Base-by-base conservation (phyloP, 2,113 vertebrate genomes). In the Prunella fulvescens region DNA sequence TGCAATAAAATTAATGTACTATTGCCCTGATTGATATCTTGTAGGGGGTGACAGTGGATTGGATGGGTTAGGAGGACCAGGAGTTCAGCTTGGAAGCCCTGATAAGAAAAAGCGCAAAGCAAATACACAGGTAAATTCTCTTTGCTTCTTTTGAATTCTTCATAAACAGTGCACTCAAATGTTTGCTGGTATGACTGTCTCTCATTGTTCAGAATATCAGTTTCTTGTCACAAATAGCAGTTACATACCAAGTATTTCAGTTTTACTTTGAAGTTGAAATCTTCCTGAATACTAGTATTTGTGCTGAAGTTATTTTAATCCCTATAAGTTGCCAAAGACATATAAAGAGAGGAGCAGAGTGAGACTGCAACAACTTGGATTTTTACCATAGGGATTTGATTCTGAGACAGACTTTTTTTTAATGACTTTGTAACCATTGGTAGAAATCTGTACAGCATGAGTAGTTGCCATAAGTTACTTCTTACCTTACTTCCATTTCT, bases 31-130 rank as follows among this genome's bases (percentile, higher is more conserved):
- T 97, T 97, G 83, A 42, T 91, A 86, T 92, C 93, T 98, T 97
- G 40, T 90, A 98, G 98, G 98, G 97, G 98, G 97, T 96, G 98
- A 98, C 81, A 97, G 98, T 96, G 98, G 98, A 97, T 98, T 98
- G 97, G 98, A 98, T 91, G 98, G 96, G 92, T 98, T 98, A 98
- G 98, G 98, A 97, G 98, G 98, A 91, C 97, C 98, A 60, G 97
- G 98, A 86, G 95, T 98, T 79, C 98, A 98, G 11, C 97, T 98
- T 69, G 98, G 98, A 95, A 98, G 98, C 93, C 98, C 98, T 15
- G 98, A 99, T 94, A 98, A 98, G 97, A 99, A 98, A 97, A 98
- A 98, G 79, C 98, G 98, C 95, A 99, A 98, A 96, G 92, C 97
- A 50, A 98, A 96, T 45, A 65, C 97, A 44, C 98, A 98, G 98